Conservation (phyloP, 2,797 vertebrate species). For the Dallia pectoralis region DNA sequence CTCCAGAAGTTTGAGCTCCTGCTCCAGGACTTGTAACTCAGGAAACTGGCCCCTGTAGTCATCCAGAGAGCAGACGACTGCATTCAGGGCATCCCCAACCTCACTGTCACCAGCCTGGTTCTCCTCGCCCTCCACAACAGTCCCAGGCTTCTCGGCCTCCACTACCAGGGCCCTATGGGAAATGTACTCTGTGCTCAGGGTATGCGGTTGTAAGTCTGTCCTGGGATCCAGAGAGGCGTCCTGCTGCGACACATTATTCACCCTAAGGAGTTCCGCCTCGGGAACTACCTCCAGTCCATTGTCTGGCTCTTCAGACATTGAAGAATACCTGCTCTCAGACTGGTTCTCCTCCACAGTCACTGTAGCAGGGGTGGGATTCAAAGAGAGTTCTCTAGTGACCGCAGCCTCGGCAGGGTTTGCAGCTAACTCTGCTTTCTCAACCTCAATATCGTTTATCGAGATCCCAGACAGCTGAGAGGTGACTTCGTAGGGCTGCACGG, state of each 20-base stretch:
- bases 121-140: slow-evolving; percentile 26
- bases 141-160: slow-evolving; percentile 42
- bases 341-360: slow-evolving; percentile 1
- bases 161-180: slow-evolving; percentile 47
- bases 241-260: slow-evolving; percentile 19
- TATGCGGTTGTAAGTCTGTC: slow-evolving; percentile 17
- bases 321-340: neutral
- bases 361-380: neutral
- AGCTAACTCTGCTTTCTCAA: slow-evolving; percentile 33
- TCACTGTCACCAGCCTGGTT: slow-evolving; percentile 64
- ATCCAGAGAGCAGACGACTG: slow-evolving; percentile 84
- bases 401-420: neutral
- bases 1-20: slow-evolving; percentile 86
- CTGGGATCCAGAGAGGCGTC: slow-evolving; percentile 9
- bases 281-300: neutral
- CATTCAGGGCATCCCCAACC: slow-evolving; percentile 83
- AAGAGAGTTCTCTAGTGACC: neutral
- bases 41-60: slow-evolving; percentile 95
- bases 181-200: slow-evolving; percentile 30
- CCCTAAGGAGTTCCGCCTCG: slow-evolving; percentile 21
- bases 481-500: slow-evolving; percentile 41
- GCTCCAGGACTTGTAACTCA: slow-evolving; percentile 87
- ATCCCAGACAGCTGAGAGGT: slow-evolving; percentile 45
- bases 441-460: slow-evolving; percentile 57
- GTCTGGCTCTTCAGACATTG: neutral